Base-by-base conservation (phyloP, 2,797 vertebrate species). In the Polyboroides typus region DNA sequence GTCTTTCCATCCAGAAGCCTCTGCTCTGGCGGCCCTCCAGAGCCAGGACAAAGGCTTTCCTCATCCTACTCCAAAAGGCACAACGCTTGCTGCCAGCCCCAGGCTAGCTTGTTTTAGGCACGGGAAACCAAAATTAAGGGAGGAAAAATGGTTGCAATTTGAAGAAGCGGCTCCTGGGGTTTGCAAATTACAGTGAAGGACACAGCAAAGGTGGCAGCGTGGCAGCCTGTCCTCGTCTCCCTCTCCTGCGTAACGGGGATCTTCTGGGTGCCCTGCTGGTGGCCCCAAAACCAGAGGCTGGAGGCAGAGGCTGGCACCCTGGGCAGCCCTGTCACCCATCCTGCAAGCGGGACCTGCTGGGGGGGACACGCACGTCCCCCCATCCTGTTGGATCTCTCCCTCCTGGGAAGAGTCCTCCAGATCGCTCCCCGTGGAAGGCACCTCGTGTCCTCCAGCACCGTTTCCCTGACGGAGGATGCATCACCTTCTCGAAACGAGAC, bases 1-100 rank as follows among this genome's bases (percentile, higher is more conserved):
- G 84, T 60, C 68, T 71, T 80, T 85, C 91, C 56, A 12, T 64
- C 52, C 89, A 48, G 52, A 50, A 73, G 63, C 68, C 84, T 92
- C 52, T 83, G 78, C 74, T 78, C 92, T 95, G 96, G 75, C 94
- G 68, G 45, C 84, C 42, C 80, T 96, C 92, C 96, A 95, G 81
- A 60, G 20, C 78, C 68, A 44, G 90, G 95, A 96, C 92, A 96
- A 94, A 93, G 84, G 53, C 72, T 89, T 78, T 86, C 79, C 83
- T 93, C 81, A 83, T 58, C 48, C 78, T 55, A 8, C 63, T 80
- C 70, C 82, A 90, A 89, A 82, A 90, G 33, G 38, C 76, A 67
- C 31, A 22, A 0, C 0, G 0, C 9, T 90, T 4, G 0, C 78
- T 94, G 80, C 82, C 92, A 91, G 74, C 67, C 59, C 53, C 58